Percentiles rank a stretch among this genome's conserved stretches.
Evolutionary conservation across 2,888 invertebrate genomes (phyloP).

Genomic region (Chydorus sphaericus): DNA sequence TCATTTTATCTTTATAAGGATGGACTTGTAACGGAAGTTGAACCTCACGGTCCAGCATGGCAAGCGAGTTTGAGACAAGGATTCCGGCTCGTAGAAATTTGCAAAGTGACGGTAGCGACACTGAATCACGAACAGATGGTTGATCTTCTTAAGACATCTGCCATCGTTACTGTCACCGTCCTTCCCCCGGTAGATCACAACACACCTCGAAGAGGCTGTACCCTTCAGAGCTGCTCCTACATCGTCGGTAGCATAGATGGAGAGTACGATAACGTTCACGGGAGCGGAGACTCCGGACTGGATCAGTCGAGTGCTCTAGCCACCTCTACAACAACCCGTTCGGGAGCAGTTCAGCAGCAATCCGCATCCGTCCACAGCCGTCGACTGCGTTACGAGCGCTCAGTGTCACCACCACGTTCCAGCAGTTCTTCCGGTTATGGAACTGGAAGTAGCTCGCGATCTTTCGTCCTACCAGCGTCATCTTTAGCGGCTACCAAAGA

Average conservation of each 20-base stretch:
- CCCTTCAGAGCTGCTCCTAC: conserved; percentile 46
- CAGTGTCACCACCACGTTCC: conserved; percentile 60
- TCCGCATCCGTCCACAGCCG: conserved; percentile 18
- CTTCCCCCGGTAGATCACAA: conserved; percentile 58
- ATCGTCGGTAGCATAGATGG: conserved; percentile 44
- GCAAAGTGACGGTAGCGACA: conserved; percentile 76
- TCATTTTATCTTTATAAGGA: conserved; percentile 40
- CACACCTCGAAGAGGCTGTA: conserved; percentile 49
- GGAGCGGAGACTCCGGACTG: conserved; percentile 26
- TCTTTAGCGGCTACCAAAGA: conserved; percentile 23
- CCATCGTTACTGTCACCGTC: conserved; percentile 67
- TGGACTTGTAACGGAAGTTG: conserved; percentile 88
- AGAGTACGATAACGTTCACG: conserved; percentile 52
- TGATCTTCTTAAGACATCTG: conserved; percentile 75
- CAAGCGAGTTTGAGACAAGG: conserved; percentile 26
- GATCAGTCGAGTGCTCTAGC: conserved; percentile 5
- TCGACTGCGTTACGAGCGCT: conserved; percentile 38
- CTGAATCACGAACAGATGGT: conserved; percentile 84
- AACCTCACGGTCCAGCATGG: conserved; percentile 51
- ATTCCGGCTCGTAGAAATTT: conserved; percentile 37
- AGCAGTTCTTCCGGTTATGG: conserved; percentile 73
- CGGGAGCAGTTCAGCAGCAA: conserved; percentile 25
- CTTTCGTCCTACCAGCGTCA: conserved; percentile 18
- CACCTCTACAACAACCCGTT: background rate
- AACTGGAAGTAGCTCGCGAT: conserved; percentile 45